These are phyloP conservation scores for Synergus laeviventris DNA, from an alignment of 2,888 invertebrate species.

Conservation along the genomic window DNA sequence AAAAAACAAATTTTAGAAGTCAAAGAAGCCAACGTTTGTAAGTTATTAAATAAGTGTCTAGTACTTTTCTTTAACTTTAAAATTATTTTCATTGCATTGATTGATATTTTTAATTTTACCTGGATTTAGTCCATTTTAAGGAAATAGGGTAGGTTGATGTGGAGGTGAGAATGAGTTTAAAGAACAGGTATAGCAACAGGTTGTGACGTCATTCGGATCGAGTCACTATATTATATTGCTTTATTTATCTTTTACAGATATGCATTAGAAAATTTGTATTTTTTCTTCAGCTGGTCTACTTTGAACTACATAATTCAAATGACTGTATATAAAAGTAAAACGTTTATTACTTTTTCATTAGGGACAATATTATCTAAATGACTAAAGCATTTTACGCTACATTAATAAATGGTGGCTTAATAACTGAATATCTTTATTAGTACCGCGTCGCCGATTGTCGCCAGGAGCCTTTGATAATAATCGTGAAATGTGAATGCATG, in stretches of 20 bases:
- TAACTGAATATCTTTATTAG: background rate
- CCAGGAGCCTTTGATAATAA: conserved; percentile 10
- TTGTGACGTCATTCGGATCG: conserved; percentile 72
- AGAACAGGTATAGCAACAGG: conserved; percentile 71
- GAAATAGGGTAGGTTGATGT: background rate
- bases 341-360: background rate
- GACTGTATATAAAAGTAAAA: background rate
- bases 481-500: conserved; percentile 1
- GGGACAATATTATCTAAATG: background rate
- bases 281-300: too few relatives aligned
- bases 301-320: background rate
- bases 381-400: background rate
- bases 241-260: background rate
- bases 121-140: background rate
- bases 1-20: too few relatives aligned
- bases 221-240: background rate
- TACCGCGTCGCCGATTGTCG: background rate
- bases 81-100: background rate
- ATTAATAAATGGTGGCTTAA: background rate
- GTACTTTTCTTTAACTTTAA: too few relatives aligned
- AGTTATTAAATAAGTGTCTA: background rate
- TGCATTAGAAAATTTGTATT: too few relatives aligned
- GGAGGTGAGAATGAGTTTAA: conserved; percentile 41
- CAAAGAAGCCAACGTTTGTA: too few relatives aligned
- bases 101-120: background rate